phyloP scores from a whole-genome alignment of 1,140 invertebrate genomes.

The Popillia japonica region DNA sequence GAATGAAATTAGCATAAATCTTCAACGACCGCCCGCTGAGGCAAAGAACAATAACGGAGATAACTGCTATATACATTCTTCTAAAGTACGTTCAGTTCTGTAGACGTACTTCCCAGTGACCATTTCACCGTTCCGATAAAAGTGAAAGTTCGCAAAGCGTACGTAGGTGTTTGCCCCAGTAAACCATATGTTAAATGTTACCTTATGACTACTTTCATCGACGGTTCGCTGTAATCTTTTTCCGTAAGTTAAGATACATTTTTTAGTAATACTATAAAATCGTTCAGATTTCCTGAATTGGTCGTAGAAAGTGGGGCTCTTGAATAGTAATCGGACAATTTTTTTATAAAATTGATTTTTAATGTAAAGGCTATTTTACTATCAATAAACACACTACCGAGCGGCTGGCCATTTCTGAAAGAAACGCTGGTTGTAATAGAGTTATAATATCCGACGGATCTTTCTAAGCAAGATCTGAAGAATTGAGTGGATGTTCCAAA shows the following conservation, averaged over 20 bases:
- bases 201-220: constrained; percentile 29
- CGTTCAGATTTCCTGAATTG: not conserved
- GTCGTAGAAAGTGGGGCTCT: not conserved
- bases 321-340: not conserved
- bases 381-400: no score
- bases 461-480: no score
- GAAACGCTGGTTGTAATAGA: no score
- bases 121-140: constrained; percentile 33
- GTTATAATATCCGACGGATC: no score
- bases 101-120: not conserved
- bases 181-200: constrained; percentile 34
- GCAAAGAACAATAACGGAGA: constrained; percentile 22
- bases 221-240: constrained; percentile 7
- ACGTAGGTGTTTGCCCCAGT: constrained; percentile 25
- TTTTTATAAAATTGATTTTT: not conserved
- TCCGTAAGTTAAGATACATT: not conserved
- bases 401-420: no score
- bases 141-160: constrained; percentile 21
- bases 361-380: not conserved
- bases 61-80: constrained; percentile 1
- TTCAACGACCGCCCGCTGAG: constrained; percentile 25
- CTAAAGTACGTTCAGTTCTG: constrained; percentile 2
- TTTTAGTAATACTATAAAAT: constrained; percentile 2
- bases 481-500: no score
- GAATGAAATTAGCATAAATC: not conserved